Evolutionary conservation across 2,888 invertebrate species (phyloP), one percentile per base, ranked within the genome.

Genomic region (Sipha maydis): DNA sequence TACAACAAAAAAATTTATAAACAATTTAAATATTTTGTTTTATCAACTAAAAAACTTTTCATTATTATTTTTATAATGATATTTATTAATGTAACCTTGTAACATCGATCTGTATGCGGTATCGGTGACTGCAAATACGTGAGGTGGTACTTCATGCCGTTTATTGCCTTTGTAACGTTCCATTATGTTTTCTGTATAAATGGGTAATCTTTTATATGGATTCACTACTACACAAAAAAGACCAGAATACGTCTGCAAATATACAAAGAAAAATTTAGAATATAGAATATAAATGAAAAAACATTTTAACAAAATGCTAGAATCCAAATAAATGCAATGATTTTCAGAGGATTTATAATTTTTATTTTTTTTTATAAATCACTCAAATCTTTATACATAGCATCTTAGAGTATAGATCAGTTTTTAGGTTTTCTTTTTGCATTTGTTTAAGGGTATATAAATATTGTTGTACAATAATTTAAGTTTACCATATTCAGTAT

Each of bases 141-240:
- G 99, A 83, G 99, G 99, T 90, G 99, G 99, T 91, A 99, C 97
- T 93, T 99, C 99, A 93, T 99, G 99, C 91, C 99, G 93, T 93
- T 99, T 99, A 93, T 98, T 99, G 91, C 99, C 99, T 95, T 99
- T 99, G 94, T 99, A 99, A 93, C 98, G 95, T 93, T 99, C 99
- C 96, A 99, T 98, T 91, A 99, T 97, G 94, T 97, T 97, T 93
- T 99, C 99, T 92, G 99, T 98, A 94, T 99, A 99, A 92, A 99
- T 99, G 90, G 99, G 99, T 92, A 99, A 94, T 93, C 96, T 96
- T 94, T 98, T 98, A 95, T 99, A 99, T 7, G 99, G 99, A 93
- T 99, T 99, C 91, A 99, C 98, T 91, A 99, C 99, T 92, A 99
- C 99, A 93, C 99, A 99, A 95, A 99, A 99, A 91, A 99, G 96